These are phyloP conservation scores for Propithecus deckenii DNA, from an alignment of 2,797 vertebrate genomes.

Conservation along the genomic window DNA sequence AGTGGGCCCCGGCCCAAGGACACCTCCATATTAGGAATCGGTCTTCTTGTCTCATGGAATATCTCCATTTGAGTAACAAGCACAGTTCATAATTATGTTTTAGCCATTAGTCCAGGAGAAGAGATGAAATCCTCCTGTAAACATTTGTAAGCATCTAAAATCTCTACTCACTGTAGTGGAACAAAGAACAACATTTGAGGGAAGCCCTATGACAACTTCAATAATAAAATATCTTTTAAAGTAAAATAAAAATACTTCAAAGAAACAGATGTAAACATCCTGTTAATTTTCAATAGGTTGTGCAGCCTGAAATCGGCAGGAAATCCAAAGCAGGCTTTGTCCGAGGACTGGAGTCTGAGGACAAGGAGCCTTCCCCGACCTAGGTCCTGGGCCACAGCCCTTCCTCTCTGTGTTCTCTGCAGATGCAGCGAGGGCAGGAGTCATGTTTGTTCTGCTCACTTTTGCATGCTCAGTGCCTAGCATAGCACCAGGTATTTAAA, in stretches of 20 bases:
- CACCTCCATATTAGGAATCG: conserved; percentile 59
- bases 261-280: neutral
- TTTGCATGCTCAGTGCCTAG: neutral
- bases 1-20: conserved; percentile 62
- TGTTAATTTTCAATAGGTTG: neutral
- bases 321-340: neutral
- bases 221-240: neutral
- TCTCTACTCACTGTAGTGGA: neutral
- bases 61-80: conserved; percentile 69
- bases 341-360: neutral
- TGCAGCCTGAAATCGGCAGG: neutral
- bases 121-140: conserved; percentile 33
- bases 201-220: neutral
- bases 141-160: conserved; percentile 15
- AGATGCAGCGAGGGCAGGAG: neutral
- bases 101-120: conserved; percentile 44
- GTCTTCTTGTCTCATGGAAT: conserved; percentile 65
- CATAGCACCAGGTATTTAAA: neutral
- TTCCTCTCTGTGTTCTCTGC: neutral
- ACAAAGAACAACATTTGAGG: neutral
- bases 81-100: conserved; percentile 55
- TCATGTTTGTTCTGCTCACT: neutral
- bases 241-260: neutral
- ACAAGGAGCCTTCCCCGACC: neutral
- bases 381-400: neutral